A percentile compares a stretch with the other conserved stretches of the same genome.
Evolutionary conservation across 2,113 vertebrate species (phyloP).

Genomic region (Neogobius melanostomus): DNA sequence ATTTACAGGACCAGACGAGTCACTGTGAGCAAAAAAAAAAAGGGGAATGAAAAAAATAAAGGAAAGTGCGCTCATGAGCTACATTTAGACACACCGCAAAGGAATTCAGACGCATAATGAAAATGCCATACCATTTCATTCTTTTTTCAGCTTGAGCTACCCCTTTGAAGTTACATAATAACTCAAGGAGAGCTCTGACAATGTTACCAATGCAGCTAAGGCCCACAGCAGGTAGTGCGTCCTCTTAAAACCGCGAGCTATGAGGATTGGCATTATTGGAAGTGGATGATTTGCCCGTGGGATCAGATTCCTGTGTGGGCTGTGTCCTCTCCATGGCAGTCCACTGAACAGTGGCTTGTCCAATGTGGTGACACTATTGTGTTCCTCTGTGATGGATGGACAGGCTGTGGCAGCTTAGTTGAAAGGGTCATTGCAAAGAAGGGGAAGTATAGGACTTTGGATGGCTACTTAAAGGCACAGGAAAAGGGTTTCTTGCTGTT

Average conservation of each 20-base stretch:
- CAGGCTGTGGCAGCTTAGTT: constrained; percentile 1
- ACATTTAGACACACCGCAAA: not conserved
- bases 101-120: constrained; percentile 5
- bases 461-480: not conserved
- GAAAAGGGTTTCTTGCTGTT: constrained; percentile 6
- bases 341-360: constrained; percentile 44
- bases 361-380: constrained; percentile 48
- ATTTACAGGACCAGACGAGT: not conserved
- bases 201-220: not conserved
- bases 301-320: constrained; percentile 51
- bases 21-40: not conserved
- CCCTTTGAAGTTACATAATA: not conserved
- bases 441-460: not conserved
- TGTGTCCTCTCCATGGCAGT: constrained; percentile 55
- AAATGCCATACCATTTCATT: not conserved
- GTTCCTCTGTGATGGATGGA: constrained; percentile 54
- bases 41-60: not conserved
- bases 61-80: not conserved
- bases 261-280: constrained; percentile 14
- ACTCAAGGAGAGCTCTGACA: not conserved
- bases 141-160: not conserved
- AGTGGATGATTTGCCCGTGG: constrained; percentile 19
- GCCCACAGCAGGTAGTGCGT: not conserved
- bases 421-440: constrained; percentile 1
- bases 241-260: constrained; percentile 11